Percentiles rank a stretch among this genome's conserved stretches.
Evolutionary conservation across 2,888 invertebrate species (phyloP).

Genomic region (Drosophila sordidula): DNA sequence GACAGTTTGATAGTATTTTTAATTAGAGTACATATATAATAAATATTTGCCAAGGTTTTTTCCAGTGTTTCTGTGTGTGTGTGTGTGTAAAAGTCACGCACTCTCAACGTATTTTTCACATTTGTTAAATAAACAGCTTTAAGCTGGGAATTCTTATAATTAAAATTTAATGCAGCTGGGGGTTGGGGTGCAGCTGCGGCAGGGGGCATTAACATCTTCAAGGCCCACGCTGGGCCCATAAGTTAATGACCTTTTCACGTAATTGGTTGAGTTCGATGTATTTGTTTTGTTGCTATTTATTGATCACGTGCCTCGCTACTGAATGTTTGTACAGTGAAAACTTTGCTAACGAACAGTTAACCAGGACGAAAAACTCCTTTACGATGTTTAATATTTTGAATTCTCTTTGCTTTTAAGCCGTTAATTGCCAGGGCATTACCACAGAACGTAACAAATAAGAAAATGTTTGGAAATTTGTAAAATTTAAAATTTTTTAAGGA

Average conservation of each 20-base stretch:
- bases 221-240: constrained; percentile 24
- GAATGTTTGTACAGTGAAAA: not conserved
- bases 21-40: constrained; percentile 30
- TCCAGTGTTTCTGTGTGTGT: not conserved
- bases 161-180: not conserved
- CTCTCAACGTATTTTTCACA: constrained; percentile 18
- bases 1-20: constrained; percentile 45
- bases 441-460: too few relatives aligned
- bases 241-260: constrained; percentile 55
- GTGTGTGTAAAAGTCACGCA: constrained; percentile 4
- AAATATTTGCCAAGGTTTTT: constrained; percentile 2
- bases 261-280: constrained; percentile 24
- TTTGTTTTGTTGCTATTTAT: constrained; percentile 31
- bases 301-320: constrained; percentile 53
- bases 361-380: too few relatives aligned
- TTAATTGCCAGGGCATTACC: too few relatives aligned
- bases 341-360: too few relatives aligned
- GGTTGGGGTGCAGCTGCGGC: not conserved
- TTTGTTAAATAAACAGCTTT: not conserved
- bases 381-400: too few relatives aligned
- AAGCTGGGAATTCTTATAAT: not conserved
- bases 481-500: too few relatives aligned
- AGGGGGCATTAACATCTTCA: constrained; percentile 10
- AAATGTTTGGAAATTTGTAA: too few relatives aligned
- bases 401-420: too few relatives aligned